Conservation (phyloP, 1,140 invertebrate species). For the Psix sp. region DNA sequence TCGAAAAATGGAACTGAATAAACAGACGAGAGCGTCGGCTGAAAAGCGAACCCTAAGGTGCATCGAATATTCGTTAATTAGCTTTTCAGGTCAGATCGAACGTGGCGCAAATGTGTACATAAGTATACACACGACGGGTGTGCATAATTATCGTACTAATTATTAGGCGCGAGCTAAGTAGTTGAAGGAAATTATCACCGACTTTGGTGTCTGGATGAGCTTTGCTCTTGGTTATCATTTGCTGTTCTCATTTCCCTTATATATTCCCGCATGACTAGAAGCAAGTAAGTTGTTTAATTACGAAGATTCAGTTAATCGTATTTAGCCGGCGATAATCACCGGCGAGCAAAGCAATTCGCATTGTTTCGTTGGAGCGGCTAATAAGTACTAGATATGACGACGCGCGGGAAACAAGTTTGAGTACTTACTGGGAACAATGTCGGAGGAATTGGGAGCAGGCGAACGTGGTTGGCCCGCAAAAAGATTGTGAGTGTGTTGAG, state of each 20-base stretch:
- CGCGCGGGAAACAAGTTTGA: neutral
- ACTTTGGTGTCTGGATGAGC: constrained; percentile 56
- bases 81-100: constrained; percentile 70
- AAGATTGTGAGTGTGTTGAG: constrained; percentile 12
- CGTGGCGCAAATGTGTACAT: constrained; percentile 50
- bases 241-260: constrained; percentile 61
- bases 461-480: constrained; percentile 7
- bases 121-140: constrained; percentile 59
- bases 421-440: constrained; percentile 47
- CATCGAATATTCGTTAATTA: constrained; percentile 68
- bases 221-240: constrained; percentile 50
- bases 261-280: constrained; percentile 71
- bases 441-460: constrained; percentile 9
- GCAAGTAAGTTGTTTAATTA: constrained; percentile 76
- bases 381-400: constrained; percentile 11
- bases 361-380: constrained; percentile 38
- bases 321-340: constrained; percentile 70
- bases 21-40: too few relatives aligned
- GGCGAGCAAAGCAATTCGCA: constrained; percentile 44
- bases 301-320: constrained; percentile 75
- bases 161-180: constrained; percentile 74
- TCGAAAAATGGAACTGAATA: too few relatives aligned
- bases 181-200: constrained; percentile 72
- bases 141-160: constrained; percentile 75
- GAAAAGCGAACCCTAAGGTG: too few relatives aligned